Conservation (phyloP, 2,888 invertebrate species). For the Eupithecia insigniata region DNA sequence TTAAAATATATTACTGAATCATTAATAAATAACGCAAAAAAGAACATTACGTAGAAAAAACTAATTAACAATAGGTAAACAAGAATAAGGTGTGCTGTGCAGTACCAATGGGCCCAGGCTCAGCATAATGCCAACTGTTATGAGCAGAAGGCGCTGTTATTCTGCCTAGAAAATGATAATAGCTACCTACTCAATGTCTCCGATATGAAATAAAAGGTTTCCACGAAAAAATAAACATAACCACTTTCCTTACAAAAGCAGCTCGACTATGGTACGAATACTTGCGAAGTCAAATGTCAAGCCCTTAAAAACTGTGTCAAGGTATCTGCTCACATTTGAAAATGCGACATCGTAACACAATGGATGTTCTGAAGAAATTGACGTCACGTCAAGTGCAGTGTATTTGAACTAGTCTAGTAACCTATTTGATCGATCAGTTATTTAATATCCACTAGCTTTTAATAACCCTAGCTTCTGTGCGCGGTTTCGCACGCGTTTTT, state of each 20-base stretch:
- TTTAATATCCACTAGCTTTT: not conserved
- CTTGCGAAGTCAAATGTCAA: constrained; percentile 18
- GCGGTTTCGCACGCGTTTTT: too few species aligned
- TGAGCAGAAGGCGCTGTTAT: too few species aligned
- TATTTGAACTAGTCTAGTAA: constrained; percentile 40
- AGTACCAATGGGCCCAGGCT: too few species aligned
- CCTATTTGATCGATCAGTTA: not conserved
- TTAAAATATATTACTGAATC: too few species aligned
- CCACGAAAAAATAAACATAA: not conserved
- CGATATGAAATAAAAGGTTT: not conserved
- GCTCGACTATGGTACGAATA: constrained; percentile 10
- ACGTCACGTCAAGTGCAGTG: constrained; percentile 51
- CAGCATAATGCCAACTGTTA: too few species aligned
- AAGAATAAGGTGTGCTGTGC: too few species aligned
- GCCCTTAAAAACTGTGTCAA: constrained; percentile 44
- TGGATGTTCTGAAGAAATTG: constrained; percentile 43
- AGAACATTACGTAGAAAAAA: too few species aligned
- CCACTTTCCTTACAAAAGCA: not conserved
- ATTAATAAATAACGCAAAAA: too few species aligned
- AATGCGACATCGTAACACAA: constrained; percentile 12
- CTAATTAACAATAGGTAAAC: too few species aligned
- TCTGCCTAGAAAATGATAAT: too few species aligned
- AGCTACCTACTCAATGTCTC: not conserved
- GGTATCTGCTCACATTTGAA: constrained; percentile 24
- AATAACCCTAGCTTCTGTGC: too few species aligned